These are phyloP conservation scores for Metaphire vulgaris DNA, from an alignment of 1,140 invertebrate genomes.

Conservation along the genomic window DNA sequence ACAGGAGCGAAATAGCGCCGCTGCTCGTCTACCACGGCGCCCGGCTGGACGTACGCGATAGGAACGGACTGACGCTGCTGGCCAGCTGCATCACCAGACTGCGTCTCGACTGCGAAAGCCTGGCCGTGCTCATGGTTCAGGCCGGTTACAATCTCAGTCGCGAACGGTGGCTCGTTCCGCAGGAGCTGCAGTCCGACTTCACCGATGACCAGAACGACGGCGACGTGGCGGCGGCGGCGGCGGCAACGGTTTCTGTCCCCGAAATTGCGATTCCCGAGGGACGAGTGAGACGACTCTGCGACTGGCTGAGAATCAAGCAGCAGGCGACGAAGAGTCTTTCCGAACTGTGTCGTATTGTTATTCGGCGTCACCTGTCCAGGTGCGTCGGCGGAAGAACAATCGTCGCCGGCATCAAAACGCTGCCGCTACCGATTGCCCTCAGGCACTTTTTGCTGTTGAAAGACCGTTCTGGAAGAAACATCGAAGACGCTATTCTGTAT, in stretches of 20 bases:
- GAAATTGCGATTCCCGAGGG: conserved; percentile 20
- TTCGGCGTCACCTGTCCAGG: conserved; percentile 6
- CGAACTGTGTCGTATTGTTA: conserved; percentile 23
- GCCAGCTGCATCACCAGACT: conserved; percentile 17
- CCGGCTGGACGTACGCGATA: conserved; percentile 10
- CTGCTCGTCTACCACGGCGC: conserved; percentile 27
- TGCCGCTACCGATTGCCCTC: conserved; percentile 23
- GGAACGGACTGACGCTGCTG: conserved; percentile 13
- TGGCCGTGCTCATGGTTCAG: conserved; percentile 21
- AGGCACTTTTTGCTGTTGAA: conserved; percentile 24
- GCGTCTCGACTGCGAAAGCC: conserved; percentile 26
- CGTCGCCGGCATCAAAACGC: conserved; percentile 9
- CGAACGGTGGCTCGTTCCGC: conserved; percentile 19
- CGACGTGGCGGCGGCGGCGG: background rate
- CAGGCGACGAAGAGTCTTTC: background rate
- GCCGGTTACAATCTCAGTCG: conserved; percentile 28
- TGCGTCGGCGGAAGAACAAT: conserved; percentile 18
- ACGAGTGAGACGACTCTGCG: conserved; percentile 19
- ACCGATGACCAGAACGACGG: background rate
- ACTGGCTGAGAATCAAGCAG: conserved; percentile 24
- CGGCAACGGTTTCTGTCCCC: background rate
- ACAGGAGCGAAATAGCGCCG: conserved; percentile 13
- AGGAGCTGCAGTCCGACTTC: background rate
- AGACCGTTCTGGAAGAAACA: conserved; percentile 56
- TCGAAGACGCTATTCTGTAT: conserved; percentile 59